phyloP scores from a whole-genome alignment of 1,140 invertebrate species.

The Archivesica marissinica region DNA sequence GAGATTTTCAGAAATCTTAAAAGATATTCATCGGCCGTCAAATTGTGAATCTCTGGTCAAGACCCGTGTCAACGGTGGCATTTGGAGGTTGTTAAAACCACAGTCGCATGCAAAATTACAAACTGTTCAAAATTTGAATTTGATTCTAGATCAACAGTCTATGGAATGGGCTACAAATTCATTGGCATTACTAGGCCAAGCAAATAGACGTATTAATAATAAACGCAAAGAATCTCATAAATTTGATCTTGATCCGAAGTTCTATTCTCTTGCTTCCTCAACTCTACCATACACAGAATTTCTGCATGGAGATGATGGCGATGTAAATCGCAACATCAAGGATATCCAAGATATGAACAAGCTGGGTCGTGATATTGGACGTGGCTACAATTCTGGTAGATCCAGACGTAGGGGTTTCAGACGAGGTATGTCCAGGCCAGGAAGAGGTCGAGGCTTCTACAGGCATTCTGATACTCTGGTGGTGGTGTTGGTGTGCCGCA shows the following conservation, averaged over 20 bases:
- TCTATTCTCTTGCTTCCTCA: conserved; percentile 36
- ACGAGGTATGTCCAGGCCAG: background rate
- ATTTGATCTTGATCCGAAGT: conserved; percentile 38
- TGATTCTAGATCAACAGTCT: too few relatives aligned
- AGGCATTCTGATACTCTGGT: too few relatives aligned
- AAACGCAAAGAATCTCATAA: conserved; percentile 24
- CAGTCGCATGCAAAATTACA: too few relatives aligned
- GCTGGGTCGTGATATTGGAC: background rate
- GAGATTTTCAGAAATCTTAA: too few relatives aligned
- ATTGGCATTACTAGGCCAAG: conserved; percentile 28
- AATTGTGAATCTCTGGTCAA: too few relatives aligned
- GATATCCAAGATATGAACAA: conserved; percentile 46
- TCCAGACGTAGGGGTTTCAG: background rate
- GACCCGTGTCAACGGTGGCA: too few relatives aligned
- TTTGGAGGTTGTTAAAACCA: too few relatives aligned
- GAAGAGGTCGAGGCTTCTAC: background rate
- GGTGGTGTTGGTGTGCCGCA: too few relatives aligned
- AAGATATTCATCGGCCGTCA: too few relatives aligned
- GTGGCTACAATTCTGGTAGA: background rate
- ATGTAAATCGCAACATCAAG: conserved; percentile 40
- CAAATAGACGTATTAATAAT: conserved; percentile 26
- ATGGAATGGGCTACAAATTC: conserved; percentile 13
- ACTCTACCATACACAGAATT: conserved; percentile 31
- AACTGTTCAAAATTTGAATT: too few relatives aligned
- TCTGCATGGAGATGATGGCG: conserved; percentile 32